These are phyloP conservation scores for Cerceris ruficornis DNA, from an alignment of 2,888 invertebrate species.

Conservation along the genomic window DNA sequence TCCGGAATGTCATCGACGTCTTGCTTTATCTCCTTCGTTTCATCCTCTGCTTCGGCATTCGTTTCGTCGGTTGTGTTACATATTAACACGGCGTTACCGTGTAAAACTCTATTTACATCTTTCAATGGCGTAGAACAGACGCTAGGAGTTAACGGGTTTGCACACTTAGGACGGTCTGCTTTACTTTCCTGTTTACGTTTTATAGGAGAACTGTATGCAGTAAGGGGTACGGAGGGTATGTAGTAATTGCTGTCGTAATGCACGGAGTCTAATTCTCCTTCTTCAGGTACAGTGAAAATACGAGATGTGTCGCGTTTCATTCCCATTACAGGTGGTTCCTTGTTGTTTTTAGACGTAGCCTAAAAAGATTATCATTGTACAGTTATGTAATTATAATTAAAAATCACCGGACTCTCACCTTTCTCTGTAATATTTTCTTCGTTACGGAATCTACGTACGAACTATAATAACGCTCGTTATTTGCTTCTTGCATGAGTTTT, in stretches of 20 bases:
- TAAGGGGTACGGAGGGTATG: slow-evolving; percentile 60
- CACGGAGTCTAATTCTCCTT: slow-evolving; percentile 82
- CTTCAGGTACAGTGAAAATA: slow-evolving; percentile 92
- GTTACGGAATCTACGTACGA: slow-evolving; percentile 63
- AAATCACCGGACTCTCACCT: slow-evolving; percentile 55
- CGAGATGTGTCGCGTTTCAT: slow-evolving; percentile 91
- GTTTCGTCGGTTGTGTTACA: slow-evolving; percentile 83
- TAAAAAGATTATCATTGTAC: slow-evolving; percentile 66
- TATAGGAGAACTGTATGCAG: slow-evolving; percentile 66
- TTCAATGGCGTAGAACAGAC: slow-evolving; percentile 91
- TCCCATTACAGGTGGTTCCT: slow-evolving; percentile 83
- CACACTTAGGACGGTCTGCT: slow-evolving; percentile 61
- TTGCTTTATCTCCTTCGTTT: slow-evolving; percentile 47
- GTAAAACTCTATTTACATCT: slow-evolving; percentile 87
- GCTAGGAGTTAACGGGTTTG: slow-evolving; percentile 84
- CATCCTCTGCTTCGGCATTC: slow-evolving; percentile 41
- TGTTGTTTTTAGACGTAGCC: slow-evolving; percentile 82
- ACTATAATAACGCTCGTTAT: slow-evolving; percentile 70
- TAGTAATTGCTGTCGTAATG: slow-evolving; percentile 53
- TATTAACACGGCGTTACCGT: slow-evolving; percentile 89
- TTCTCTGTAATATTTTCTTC: slow-evolving; percentile 68
- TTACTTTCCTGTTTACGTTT: slow-evolving; percentile 71
- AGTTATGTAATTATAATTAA: slow-evolving; percentile 1
- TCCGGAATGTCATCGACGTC: slow-evolving; percentile 80
- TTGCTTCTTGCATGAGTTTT: slow-evolving; percentile 71